A percentile compares a stretch with the other conserved stretches of the same genome.
Conservation (phyloP, 2,113 vertebrate genomes). For the Barnardius zonarius region DNA sequence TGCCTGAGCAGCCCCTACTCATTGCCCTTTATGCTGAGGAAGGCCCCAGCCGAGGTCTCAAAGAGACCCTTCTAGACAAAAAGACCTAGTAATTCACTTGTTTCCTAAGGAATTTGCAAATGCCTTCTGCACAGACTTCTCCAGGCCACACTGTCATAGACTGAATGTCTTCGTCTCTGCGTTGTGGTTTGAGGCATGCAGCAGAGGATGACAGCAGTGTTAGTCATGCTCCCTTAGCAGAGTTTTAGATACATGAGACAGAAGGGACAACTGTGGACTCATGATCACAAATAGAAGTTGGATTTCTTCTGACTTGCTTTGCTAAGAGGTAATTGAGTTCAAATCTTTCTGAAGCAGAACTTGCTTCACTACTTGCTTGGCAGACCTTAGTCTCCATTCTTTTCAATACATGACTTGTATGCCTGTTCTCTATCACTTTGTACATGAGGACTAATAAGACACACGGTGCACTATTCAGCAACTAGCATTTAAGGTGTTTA, state of each 20-base stretch:
- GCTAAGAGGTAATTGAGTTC: neutral
- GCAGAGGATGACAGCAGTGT: neutral
- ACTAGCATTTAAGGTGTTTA: neutral
- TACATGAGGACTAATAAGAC: neutral
- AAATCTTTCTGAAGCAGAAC: neutral
- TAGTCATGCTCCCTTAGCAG: rapidly evolving
- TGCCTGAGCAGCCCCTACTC: neutral
- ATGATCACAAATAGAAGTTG: neutral
- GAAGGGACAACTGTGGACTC: neutral
- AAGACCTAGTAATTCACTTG: neutral
- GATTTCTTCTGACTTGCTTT: neutral
- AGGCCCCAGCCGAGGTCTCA: neutral
- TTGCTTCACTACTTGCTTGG: neutral
- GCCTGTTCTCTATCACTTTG: neutral
- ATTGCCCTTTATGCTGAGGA: neutral
- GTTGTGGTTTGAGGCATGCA: neutral
- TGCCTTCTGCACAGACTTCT: neutral
- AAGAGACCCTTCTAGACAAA: neutral
- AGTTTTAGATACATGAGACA: neutral
- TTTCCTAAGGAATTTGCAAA: neutral
- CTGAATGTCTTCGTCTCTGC: neutral
- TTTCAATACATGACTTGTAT: neutral
- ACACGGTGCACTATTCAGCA: neutral
- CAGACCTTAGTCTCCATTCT: neutral
- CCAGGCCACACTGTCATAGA: neutral